These are phyloP conservation scores for Leptogaster cylindrica DNA, from an alignment of 2,888 invertebrate genomes.

Conservation along the genomic window DNA sequence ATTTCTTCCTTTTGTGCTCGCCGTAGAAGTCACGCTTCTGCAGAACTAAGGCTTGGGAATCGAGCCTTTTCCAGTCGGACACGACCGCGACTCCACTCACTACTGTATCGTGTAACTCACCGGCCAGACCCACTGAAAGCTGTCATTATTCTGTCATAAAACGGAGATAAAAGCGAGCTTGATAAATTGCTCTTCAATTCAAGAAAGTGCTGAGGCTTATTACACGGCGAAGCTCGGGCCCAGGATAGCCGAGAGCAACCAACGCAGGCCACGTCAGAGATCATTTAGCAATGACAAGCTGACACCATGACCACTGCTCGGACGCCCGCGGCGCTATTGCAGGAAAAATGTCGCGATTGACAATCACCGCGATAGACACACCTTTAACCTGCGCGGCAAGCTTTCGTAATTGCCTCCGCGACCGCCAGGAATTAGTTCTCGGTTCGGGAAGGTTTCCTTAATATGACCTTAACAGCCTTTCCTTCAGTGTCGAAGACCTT, in stretches of 20 bases:
- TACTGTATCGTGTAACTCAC: neutral
- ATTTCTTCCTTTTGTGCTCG: conserved; percentile 43
- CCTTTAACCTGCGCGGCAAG: neutral
- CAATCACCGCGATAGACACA: neutral
- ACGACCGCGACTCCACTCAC: neutral
- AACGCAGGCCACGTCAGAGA: conserved; percentile 14
- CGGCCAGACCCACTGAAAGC: conserved; percentile 7
- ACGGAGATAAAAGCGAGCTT: conserved; percentile 43
- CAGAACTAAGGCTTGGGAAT: conserved; percentile 21
- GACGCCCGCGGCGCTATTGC: neutral
- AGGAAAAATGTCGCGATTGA: neutral
- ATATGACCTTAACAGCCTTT: too few species aligned
- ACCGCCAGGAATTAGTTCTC: too few species aligned
- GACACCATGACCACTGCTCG: conserved; percentile 7
- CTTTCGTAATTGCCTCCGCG: too few species aligned
- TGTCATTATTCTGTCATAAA: conserved; percentile 47
- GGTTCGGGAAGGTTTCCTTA: too few species aligned
- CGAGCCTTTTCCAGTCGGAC: conserved; percentile 25
- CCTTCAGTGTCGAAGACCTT: too few species aligned
- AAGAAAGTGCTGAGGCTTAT: conserved; percentile 23
- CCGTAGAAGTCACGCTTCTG: conserved; percentile 29
- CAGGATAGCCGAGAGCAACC: neutral
- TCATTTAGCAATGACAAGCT: conserved; percentile 24
- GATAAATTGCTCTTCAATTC: conserved; percentile 40
- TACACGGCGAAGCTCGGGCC: too few species aligned